These are phyloP conservation scores for Eupleurogrammus muticus DNA, from an alignment of 2,797 vertebrate species.

Conservation along the genomic window DNA sequence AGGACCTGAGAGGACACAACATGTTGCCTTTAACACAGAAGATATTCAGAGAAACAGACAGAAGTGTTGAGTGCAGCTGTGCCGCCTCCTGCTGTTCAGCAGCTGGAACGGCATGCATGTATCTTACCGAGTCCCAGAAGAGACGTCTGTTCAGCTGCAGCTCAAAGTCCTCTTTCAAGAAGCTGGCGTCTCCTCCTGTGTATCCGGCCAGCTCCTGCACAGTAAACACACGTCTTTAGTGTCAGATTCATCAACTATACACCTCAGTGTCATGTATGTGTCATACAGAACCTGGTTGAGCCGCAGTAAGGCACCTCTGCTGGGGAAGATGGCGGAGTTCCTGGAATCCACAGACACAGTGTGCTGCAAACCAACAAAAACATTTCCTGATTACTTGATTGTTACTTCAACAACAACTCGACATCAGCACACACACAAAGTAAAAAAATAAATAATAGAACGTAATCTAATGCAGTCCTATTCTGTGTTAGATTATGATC, in stretches of 20 bases:
- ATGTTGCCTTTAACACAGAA: not conserved
- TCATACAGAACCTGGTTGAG: conserved; percentile 89
- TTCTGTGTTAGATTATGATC: no score
- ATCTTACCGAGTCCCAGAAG: conserved; percentile 90
- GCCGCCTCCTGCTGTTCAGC: conserved; percentile 22
- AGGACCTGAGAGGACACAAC: conserved; percentile 83
- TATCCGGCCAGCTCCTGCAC: conserved; percentile 94
- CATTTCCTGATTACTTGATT: no score
- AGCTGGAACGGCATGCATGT: no score
- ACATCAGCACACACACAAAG: no score
- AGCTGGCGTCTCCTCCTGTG: conserved; percentile 92
- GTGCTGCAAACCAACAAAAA: conserved; percentile 81
- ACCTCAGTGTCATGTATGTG: not conserved
- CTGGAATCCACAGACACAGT: conserved; percentile 93
- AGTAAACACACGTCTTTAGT: conserved; percentile 25
- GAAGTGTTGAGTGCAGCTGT: not conserved
- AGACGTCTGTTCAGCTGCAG: conserved; percentile 91
- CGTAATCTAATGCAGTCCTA: no score
- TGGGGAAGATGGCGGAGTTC: conserved; percentile 93
- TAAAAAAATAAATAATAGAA: no score
- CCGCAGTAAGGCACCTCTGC: conserved; percentile 91
- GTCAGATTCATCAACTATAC: no score
- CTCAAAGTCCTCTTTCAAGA: conserved; percentile 96
- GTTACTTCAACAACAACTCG: no score
- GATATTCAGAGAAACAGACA: not conserved